Base-by-base conservation (phyloP, 2,113 vertebrate genomes). In the Rhineura floridana region DNA sequence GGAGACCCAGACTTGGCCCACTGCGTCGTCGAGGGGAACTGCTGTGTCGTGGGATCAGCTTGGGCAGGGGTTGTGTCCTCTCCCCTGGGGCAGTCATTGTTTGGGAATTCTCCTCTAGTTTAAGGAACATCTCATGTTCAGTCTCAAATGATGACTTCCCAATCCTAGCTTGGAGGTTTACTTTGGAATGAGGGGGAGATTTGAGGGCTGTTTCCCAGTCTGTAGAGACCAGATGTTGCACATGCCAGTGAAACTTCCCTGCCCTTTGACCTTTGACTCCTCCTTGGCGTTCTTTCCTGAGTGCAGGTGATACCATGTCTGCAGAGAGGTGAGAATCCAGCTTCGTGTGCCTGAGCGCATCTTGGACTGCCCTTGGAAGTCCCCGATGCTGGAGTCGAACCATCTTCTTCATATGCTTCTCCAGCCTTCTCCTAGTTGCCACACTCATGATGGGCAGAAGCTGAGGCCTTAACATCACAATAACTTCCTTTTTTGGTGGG, bases 391-490 rank as follows among this genome's bases (percentile, higher is more conserved):
- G n/a, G 17, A 52, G 65, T 19, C 44, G 65, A 5, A 44, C 65
- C 76, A 36, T 76, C 33, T 75, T 84, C 28, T 84, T 80, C 70
- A 80, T 30, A 4, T 91, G 84, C 8, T 67, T 19, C 77, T 91
- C 91, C 13, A 91, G 70, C 4, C 11, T 67, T 2, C 39, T 84
- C 42, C 85, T 87, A 39, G 21, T 39, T 8, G 69, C 76, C 33
- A 48, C 15, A 13, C 30, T 50, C 62, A 77, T 0, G 28, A 87
- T 89, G 44, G 76, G 39, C 6, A 89, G 52, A 2, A 39, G 55
- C 33, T 30, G 77, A 69, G 75, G 81, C 46, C 28, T 42, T 9
- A 48, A 67, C 23, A 70, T 44, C 25, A 89, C 59, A 42, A 30
- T 4, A 8, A 39, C 62, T 30, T 82, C 48, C 21, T 12, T 81